Base-by-base conservation (phyloP, 2,113 vertebrate species). In the Brachypteracias leptosomus region DNA sequence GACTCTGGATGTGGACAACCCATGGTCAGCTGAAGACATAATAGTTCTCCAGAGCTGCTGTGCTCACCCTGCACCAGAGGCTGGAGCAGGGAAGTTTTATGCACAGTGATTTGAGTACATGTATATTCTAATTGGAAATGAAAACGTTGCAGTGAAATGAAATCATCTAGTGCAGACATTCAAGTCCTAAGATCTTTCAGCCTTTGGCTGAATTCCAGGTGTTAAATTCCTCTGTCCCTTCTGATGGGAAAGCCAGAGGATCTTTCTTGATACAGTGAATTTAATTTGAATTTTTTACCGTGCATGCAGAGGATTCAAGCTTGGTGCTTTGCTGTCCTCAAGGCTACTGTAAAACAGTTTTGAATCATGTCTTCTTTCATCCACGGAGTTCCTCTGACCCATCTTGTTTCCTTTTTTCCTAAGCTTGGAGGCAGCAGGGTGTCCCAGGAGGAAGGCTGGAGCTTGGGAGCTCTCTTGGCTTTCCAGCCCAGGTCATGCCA, bases 401-500 rank as follows among this genome's bases (percentile, higher is more conserved):
- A 58, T 67, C 68, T 47, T n/a, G 33, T 28, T 63, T 4, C 11
- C 36, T 57, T 19, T 36, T 25, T 28, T 4, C 6, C 29, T 19
- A 49, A 77, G 55, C 86, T 59, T 46, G 89, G 94, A 93, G 95
- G 75, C 95, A 95, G 94, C 81, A 81, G 67, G 47, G 54, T 95
- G 92, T 88, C 96, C 96, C 70, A 54, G 49, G 62, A 68, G 75
- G n/a, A 36, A 86, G 51, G 67, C 83, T 85, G 66, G 17, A 74
- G n/a, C 25, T 16, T 36, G 35, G 62, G 15, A 81, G 63, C 80
- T 89, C 93, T 51, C 62, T 74, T 74, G 85, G 52, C 70, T 90
- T 71, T 85, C 4, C 18, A 58, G 63, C 76, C 90, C 66, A 18
- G 82, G 73, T 67, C 57, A 73, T 97, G 97, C 98, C 98, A 98